A percentile compares a stretch with the other conserved stretches of the same genome.
These are phyloP conservation scores for Ypsolopha scabrella DNA, from an alignment of 2,888 invertebrate species.

Conservation along the genomic window DNA sequence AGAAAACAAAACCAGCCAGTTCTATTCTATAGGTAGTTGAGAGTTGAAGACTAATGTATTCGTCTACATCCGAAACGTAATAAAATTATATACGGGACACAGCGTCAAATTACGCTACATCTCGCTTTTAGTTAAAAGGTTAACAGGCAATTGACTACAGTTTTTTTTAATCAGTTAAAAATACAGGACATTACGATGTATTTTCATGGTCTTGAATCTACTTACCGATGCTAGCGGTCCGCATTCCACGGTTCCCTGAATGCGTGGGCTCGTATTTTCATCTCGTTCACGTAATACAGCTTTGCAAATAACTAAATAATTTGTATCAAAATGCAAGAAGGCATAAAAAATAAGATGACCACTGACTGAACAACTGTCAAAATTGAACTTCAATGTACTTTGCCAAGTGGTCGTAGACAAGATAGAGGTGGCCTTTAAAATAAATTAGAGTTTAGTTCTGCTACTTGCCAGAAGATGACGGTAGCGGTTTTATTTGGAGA, in stretches of 20 bases:
- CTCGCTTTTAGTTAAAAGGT: slow-evolving; percentile 71
- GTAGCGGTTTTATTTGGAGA: slow-evolving; percentile 3
- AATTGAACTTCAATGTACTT: slow-evolving; percentile 58
- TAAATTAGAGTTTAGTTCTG: slow-evolving; percentile 35
- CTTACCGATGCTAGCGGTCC: slow-evolving; percentile 64
- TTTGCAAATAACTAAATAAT: slow-evolving; percentile 67
- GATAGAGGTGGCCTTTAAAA: slow-evolving; percentile 23
- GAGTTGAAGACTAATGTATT: slow-evolving; percentile 36
- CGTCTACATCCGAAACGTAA: slow-evolving; percentile 55
- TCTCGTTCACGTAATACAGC: slow-evolving; percentile 69
- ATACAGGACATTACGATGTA: slow-evolving; percentile 48
- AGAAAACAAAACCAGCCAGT: background rate
- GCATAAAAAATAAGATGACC: slow-evolving; percentile 65
- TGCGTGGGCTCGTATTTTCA: slow-evolving; percentile 68
- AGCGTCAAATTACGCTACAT: slow-evolving; percentile 68
- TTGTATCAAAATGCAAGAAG: slow-evolving; percentile 69
- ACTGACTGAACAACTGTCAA: slow-evolving; percentile 68
- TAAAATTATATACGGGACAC: slow-evolving; percentile 63
- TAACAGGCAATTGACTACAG: slow-evolving; percentile 70
- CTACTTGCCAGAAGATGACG: slow-evolving; percentile 45
- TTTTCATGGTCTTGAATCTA: slow-evolving; percentile 25
- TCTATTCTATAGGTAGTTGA: background rate
- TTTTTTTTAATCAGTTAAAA: slow-evolving; percentile 70
- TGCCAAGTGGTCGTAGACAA: slow-evolving; percentile 64
- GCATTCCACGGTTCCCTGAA: slow-evolving; percentile 63